Evolutionary conservation across 2,113 vertebrate genomes (phyloP).

Genomic region (Madoqua kirkii): DNA sequence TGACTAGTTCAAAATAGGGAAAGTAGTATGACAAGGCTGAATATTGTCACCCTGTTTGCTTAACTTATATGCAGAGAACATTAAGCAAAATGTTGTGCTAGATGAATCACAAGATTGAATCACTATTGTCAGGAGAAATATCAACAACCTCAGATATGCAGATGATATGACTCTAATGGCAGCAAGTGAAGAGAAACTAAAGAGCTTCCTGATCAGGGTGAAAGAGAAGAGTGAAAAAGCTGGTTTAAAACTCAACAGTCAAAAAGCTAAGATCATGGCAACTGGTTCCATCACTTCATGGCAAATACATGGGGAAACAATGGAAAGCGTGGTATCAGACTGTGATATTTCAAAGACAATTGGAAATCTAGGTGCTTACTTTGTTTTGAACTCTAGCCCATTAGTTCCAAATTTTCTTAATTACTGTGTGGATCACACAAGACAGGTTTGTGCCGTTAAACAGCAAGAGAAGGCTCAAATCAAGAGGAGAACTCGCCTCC

Average conservation of each 20-base stretch:
- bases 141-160: background rate
- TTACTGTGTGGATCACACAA: background rate
- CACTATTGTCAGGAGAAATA: background rate
- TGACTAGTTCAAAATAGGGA: background rate
- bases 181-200: background rate
- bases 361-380: background rate
- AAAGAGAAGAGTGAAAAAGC: background rate
- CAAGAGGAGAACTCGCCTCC: background rate
- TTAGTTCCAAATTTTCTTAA: background rate
- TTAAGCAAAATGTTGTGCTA: background rate
- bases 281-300: background rate
- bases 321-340: too few relatives aligned
- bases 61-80: background rate
- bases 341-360: background rate
- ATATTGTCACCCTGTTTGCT: background rate
- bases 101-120: background rate
- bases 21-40: background rate
- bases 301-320: background rate
- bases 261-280: background rate
- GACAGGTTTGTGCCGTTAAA: background rate
- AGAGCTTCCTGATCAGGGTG: background rate
- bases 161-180: background rate
- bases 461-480: background rate
- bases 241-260: background rate
- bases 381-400: background rate